Evolutionary conservation across 2,797 vertebrate species (phyloP), one percentile per base, ranked within the genome.

Genomic region (Apogon talboti): DNA sequence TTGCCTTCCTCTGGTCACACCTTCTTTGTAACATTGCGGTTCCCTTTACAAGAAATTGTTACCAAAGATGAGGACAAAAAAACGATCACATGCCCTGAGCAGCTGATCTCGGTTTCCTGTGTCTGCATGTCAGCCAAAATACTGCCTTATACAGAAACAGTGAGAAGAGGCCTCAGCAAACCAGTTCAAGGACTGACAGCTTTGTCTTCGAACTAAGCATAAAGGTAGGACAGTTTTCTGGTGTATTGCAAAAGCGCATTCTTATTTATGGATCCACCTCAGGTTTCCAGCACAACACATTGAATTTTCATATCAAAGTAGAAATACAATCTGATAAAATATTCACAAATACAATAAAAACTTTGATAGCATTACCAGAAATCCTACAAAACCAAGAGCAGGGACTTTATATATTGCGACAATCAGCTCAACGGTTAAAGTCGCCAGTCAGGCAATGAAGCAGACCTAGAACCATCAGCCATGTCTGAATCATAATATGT

Each of bases 41-140:
- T 91, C 79, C 69, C 69, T 92, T 93, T 93, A 93, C 91, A 90
- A 93, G 91, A 95, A 92, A 84, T 82, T 85, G 78, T 92, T 91
- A 89, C 87, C 83, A 93, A 89, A 91, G 89, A 91, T 66, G 66
- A 87, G 86, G 80, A 84, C 74, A 88, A 87, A 91, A 82, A 82
- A 78, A 74, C 45, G 46, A 89, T 88, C 88, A 91, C 87, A 82
- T 92, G 90, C 75, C 74, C 89, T n/a, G 59, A 90, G 89, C 89
- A 92, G 92, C 89, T 91, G 88, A 92, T 92, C 90, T 89, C 85
- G 48, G 87, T 89, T 93, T 93, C 92, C 92, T 93, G 90, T 93
- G 87, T 91, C 78, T 87, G 78, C 73, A 60, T 82, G 81, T 88
- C 74, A 86, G 90, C 91, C 89, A 91, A 91, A 91, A 74, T 73